A percentile compares a stretch with the other conserved stretches of the same genome.
These are phyloP conservation scores for Threskiornis aethiopicus DNA, from an alignment of 2,797 vertebrate genomes.

Conservation along the genomic window DNA sequence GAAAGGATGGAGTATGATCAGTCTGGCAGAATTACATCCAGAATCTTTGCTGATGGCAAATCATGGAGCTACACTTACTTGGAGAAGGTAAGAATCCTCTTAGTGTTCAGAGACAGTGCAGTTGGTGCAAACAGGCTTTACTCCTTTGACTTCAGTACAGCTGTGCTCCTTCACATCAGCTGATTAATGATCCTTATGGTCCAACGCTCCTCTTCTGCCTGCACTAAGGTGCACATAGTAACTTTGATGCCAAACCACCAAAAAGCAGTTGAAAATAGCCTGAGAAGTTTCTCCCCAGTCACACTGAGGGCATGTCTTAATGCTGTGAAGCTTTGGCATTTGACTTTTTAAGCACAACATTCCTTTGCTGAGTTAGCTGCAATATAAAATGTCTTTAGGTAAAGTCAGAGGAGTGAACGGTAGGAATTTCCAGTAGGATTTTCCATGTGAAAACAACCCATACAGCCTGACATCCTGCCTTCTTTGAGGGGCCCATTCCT, in stretches of 20 bases:
- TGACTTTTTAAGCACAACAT: not conserved
- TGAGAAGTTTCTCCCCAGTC: not conserved
- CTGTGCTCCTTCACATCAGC: not conserved
- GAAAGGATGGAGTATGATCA: slow-evolving; percentile 98
- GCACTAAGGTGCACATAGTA: not conserved
- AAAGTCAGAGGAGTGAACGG: not conserved
- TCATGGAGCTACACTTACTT: slow-evolving; percentile 98
- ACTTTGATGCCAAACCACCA: not conserved
- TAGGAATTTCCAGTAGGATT: not conserved
- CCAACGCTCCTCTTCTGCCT: not conserved
- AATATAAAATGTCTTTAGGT: not conserved
- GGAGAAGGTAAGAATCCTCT: slow-evolving; percentile 85
- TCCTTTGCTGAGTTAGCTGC: not conserved
- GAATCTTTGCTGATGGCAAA: slow-evolving; percentile 97
- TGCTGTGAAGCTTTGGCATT: not conserved
- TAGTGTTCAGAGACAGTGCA: rapidly evolving
- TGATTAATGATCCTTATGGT: not conserved
- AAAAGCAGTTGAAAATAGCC: not conserved
- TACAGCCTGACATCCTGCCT: not conserved
- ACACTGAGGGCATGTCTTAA: not conserved
- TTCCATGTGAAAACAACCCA: not conserved
- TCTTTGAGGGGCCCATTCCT: not conserved
- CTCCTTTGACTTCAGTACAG: not conserved
- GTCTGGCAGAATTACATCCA: slow-evolving; percentile 89
- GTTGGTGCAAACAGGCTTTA: not conserved